Evolutionary conservation across 1,140 invertebrate genomes (phyloP).

Genomic region (Caenorhabditis elegans): DNA sequence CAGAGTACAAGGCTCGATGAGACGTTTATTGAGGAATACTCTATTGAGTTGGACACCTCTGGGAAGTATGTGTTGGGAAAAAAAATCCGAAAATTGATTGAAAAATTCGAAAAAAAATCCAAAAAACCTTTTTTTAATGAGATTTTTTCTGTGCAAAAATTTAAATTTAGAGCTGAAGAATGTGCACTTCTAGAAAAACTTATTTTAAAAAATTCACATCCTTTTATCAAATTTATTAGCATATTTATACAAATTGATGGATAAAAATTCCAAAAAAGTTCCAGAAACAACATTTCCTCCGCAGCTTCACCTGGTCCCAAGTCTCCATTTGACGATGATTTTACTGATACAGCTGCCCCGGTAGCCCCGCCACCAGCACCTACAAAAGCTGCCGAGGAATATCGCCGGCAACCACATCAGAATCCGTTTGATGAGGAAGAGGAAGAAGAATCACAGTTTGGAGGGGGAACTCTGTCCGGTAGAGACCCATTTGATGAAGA

Average conservation of each 20-base stretch:
- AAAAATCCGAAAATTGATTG: too few species aligned
- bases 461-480: conserved; percentile 34
- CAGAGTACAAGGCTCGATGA: conserved; percentile 33
- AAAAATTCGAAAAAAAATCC: too few species aligned
- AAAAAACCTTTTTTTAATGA: too few species aligned
- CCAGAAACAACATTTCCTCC: background rate
- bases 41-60: conserved; percentile 8
- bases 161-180: too few species aligned
- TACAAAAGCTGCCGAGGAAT: background rate
- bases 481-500: conserved; percentile 39
- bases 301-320: background rate
- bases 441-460: background rate
- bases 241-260: too few species aligned
- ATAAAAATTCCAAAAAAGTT: background rate
- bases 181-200: too few species aligned
- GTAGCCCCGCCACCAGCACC: background rate
- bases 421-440: conserved; percentile 38
- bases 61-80: background rate
- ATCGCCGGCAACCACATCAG: background rate
- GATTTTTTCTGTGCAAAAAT: too few species aligned
- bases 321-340: conserved; percentile 12
- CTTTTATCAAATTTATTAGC: too few species aligned
- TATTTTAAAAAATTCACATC: too few species aligned
- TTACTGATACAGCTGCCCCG: background rate
- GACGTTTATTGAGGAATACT: conserved; percentile 35